Evolutionary conservation across 2,888 invertebrate genomes (phyloP), one percentile per base, ranked within the genome.

Genomic region (Mesorhabditis spiculigera): DNA sequence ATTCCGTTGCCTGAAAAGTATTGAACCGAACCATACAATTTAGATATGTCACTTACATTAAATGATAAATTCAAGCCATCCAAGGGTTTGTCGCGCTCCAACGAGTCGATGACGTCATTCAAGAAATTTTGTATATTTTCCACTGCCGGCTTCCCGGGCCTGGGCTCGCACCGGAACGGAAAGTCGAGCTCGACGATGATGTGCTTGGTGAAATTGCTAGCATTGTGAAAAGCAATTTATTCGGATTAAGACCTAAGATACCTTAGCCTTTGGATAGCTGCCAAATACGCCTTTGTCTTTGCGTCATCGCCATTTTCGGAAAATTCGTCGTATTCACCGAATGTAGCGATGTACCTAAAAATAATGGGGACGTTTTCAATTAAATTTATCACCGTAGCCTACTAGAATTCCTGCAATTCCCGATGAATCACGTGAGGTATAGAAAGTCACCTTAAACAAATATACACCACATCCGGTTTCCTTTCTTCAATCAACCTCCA

Each of bases 391-490:
- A 28, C 28, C 28, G 28, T 1, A 28, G 28, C 28, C 28, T 28
- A 28, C 28, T 28, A 28, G 28, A 28, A 28, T 28, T 28, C 28
- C 28, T 28, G 28, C 28, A 28, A 28, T 28, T 28, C 3, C 28
- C 28, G 28, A 28, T 28, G n/a, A 50, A 50, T 50, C 58, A 13
- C n/a, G 8, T 50, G n/a, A 50, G 10, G 8, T 50, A 50, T 13
- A 50, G n/a, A 50, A 50, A 50, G n/a, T 50, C 58, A 50, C 58
- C 58, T 50, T n/a, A 50, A 10, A 50, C 10, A 50, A 50, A 50
- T 50, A 50, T 13, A 50, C 58, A 50, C 8, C 10, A 50, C 8
- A 50, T 50, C n/a, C n/a, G 58, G 58, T n/a, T n/a, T 10, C 58
- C 58, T 50, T n/a, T 50, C 58, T 50, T 50, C 58, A 50, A 50